Evolutionary conservation across 2,888 invertebrate genomes (phyloP), one percentile per base, ranked within the genome.

Genomic region (Parnassius mnemosyne): DNA sequence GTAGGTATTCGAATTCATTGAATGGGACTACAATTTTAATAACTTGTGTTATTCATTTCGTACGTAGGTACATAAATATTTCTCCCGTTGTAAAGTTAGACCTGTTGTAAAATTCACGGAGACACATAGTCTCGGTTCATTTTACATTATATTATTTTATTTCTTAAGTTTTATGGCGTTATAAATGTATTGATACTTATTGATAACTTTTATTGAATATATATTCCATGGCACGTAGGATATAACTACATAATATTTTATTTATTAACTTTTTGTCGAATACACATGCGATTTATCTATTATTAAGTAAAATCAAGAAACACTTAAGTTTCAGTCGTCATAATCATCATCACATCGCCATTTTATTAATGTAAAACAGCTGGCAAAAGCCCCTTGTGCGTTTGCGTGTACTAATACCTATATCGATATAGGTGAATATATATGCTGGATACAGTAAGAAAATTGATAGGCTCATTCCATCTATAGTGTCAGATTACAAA

Each of bases 131-230:
- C 58, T 44, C 25, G 34, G 16, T 57, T 53, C 49, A 47, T 47
- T 34, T 57, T 53, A 49, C 42, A 53, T 41, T 20, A 20, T 47
- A 55, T 51, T n/a, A n/a, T 51, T 13, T 61, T 52, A 43, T 55
- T 56, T 61, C 41, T 46, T 51, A 20, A 46, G 46, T 52, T 56
- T 60, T 13, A 42, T 68, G 65, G 66, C 71, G 76, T 73, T 78
- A 77, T 76, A 74, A 75, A 63, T 68, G 70, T 71, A 72, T 9
- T 13, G 81, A 49, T 41, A 42, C 81, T 83, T 81, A 80, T 74
- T 81, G 80, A 79, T 52, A 51, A 50, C 50, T 9, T 55, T 55
- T 12, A 51, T 43, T 55, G 13, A n/a, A 42, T 34, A 34, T 34
- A 34, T 7, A 34, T 34, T 34, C 34, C 34, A 34, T 7, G 34